Conservation (phyloP, 2,797 vertebrate species). For the Urocyon cinereoargenteus region DNA sequence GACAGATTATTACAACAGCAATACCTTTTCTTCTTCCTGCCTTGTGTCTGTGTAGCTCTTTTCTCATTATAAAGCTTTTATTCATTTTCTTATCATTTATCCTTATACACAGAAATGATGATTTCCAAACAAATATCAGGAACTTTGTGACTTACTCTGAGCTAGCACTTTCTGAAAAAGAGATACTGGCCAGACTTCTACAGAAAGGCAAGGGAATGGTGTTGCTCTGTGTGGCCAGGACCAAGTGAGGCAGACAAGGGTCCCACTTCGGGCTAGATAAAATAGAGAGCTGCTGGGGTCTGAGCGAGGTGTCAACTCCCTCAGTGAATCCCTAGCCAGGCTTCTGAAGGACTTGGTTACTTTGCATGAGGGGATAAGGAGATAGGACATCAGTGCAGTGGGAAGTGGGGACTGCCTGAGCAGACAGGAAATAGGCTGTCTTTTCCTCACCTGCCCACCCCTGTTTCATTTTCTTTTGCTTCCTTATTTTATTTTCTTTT, state of each 20-base stretch:
- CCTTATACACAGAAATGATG: not conserved
- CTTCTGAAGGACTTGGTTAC: not conserved
- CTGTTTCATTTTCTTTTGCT: not conserved
- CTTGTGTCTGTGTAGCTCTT: not conserved
- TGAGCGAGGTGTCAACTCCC: not conserved
- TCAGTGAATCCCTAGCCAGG: not conserved
- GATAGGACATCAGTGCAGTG: not conserved
- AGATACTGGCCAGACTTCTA: not conserved
- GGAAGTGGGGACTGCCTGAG: not conserved
- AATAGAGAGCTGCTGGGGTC: not conserved
- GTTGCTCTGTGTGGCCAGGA: not conserved
- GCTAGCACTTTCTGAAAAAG: not conserved
- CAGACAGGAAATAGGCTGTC: not conserved
- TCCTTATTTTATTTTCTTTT: not conserved
- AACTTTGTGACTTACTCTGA: not conserved
- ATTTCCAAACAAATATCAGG: not conserved
- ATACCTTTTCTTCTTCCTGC: not conserved
- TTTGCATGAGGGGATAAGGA: not conserved
- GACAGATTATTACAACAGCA: not conserved
- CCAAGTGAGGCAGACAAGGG: not conserved
- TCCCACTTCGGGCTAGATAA: not conserved
- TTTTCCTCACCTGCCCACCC: not conserved
- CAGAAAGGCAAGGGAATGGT: not conserved
- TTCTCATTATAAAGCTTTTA: not conserved
- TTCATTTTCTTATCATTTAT: not conserved